These are phyloP conservation scores for Myzus persicae DNA, from an alignment of 1,140 invertebrate genomes.

Conservation along the genomic window DNA sequence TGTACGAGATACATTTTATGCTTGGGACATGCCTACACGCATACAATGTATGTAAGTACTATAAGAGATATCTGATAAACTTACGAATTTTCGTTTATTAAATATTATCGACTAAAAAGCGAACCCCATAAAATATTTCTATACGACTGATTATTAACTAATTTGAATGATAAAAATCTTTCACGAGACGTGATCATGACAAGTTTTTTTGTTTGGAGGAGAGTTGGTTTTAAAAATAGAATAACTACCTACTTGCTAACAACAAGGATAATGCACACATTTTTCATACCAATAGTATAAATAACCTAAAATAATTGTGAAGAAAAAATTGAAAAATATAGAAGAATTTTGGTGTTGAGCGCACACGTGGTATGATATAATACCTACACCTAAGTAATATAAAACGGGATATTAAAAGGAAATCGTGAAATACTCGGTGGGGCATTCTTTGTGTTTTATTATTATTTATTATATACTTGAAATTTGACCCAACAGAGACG, in stretches of 20 bases:
- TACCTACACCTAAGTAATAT: slow-evolving; percentile 11
- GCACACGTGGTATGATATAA: slow-evolving; percentile 17
- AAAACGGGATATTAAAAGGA: slow-evolving; percentile 46
- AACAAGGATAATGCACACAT: not conserved
- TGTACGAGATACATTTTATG: not conserved
- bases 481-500: slow-evolving; percentile 8
- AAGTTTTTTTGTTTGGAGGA: not conserved
- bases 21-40: not conserved
- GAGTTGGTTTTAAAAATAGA: not conserved
- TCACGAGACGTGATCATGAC: not conserved
- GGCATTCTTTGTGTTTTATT: slow-evolving; percentile 12
- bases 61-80: not conserved
- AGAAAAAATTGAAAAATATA: not conserved
- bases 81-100: not conserved
- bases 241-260: not conserved
- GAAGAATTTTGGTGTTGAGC: not conserved
- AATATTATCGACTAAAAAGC: not conserved
- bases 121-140: not conserved
- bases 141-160: not conserved
- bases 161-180: not conserved
- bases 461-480: slow-evolving; percentile 41
- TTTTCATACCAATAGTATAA: not conserved
- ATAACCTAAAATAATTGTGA: not conserved
- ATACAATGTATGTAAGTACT: not conserved
- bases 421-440: slow-evolving; percentile 15